phyloP scores from a whole-genome alignment of 1,140 invertebrate species.

The Brachionus rotundiformis region DNA sequence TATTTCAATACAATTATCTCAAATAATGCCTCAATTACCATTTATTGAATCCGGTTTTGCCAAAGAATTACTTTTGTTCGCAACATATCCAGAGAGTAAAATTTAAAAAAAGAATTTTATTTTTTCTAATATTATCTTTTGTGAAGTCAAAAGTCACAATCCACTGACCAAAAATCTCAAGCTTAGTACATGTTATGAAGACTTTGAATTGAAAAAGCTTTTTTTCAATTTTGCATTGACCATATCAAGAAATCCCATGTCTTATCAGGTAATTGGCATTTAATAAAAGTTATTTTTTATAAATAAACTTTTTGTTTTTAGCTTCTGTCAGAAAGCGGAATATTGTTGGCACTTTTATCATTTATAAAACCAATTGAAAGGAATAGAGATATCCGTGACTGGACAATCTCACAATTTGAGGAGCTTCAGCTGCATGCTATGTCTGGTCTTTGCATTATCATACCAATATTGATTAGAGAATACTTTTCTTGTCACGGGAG shows the following conservation, averaged over 20 bases:
- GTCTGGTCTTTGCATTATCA: conserved; percentile 59
- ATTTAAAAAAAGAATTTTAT: background rate
- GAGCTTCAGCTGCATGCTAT: conserved; percentile 64
- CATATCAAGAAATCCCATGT: conserved; percentile 58
- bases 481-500: conserved; percentile 63
- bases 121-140: background rate
- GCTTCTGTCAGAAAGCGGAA: conserved; percentile 61
- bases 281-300: background rate
- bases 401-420: conserved; percentile 63
- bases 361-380: conserved; percentile 58
- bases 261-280: conserved; percentile 56
- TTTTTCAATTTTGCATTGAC: conserved; percentile 62
- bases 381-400: conserved; percentile 56
- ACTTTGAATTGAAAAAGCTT: conserved; percentile 65
- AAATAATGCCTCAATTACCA: conserved; percentile 58
- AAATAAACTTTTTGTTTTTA: conserved; percentile 53
- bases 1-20: conserved; percentile 58
- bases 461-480: conserved; percentile 61
- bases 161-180: conserved; percentile 63
- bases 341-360: conserved; percentile 62
- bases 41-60: conserved; percentile 64
- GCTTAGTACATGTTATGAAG: conserved; percentile 61
- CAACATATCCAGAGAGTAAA: conserved; percentile 64
- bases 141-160: conserved; percentile 64
- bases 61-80: conserved; percentile 62